Base-by-base conservation (phyloP, 2,113 vertebrate genomes). In the Paedocypris sp. region DNA sequence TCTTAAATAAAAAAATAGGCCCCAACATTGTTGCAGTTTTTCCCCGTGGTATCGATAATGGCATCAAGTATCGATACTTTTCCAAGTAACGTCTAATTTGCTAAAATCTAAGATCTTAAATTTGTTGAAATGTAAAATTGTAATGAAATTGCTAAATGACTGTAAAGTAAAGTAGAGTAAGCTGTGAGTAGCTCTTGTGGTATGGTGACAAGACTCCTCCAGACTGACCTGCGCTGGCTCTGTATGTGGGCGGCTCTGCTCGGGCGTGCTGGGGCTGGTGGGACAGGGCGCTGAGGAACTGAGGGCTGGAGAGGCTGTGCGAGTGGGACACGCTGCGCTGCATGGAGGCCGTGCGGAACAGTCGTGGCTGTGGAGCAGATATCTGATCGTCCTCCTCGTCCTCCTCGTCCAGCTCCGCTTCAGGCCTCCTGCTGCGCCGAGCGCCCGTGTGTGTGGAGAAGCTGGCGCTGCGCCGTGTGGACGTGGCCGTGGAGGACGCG, bases 251-350 rank as follows among this genome's bases (percentile, higher is more conserved):
- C 65, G 85, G 79, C 50, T 70, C 68, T 8, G 88, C 90, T 73
- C 88, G 41, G 90, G 87, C 48, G 82, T 82, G 20, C 88, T 75
- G 3, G 91, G 86, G 77, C 83, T 91, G 77, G 87, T 88, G 58
- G 87, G 87, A 72, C 91, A 93, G 56, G 97, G 93, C n/a, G n/a
- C n/a, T n/a, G n/a, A n/a, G n/a, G n/a, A n/a, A n/a, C 71, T 92
- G 86, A 61, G 92, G 88, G 77, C 89, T 93, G 69, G 92, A 94
- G 77, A 98, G 96, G 80, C 90, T 97, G 80, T 97, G 91, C 43
- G 93, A 97, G 69, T 98, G 94, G 54, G 93, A 77, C 32, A 79
- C 81, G 73, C 91, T 84, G 29, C 90, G 86, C 75, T 93, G 93
- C 81, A 94, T 91, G 8, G 68, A 92, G 72, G 76, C 88, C 75